Base-by-base conservation (phyloP, 2,888 invertebrate genomes). In the Brenthis daphne region DNA sequence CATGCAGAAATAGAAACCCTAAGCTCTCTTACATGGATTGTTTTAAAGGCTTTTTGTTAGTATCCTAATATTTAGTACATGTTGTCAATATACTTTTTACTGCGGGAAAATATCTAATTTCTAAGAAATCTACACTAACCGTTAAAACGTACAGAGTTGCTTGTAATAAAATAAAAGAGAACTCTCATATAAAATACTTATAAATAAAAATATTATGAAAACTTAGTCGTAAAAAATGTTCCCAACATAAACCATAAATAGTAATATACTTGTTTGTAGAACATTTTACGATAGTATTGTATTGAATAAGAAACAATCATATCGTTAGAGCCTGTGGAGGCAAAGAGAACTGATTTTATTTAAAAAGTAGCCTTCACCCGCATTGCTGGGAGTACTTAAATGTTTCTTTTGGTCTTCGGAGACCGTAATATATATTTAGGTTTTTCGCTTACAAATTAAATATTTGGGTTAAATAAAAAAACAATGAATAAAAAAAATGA, bases 1-100 rank as follows among this genome's bases (percentile, higher is more conserved):
- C 29, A 29, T 98, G 98, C 82, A 94, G 96, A 65, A 93, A 94
- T 75, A 93, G 93, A 14, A 93, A 93, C 61, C 94, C 95, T 74
- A 95, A 95, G 77, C 89, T 98, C 57, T 97, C 98, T 0, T 99
- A 99, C 87, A 96, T 99, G 85, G 99, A 99, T 84, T 99, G 99
- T 85, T 95, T 96, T 64, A 97, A 97, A 87, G 98, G 98, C 87
- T 99, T 97, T 88, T 86, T 93, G 96, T 96, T 87, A 94, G 94
- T 90, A 81, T 76, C 20, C 3, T 47, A 60, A 8, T 63, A 24
- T 43, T 63, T 6, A 43, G 58, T 16, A 24, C 14, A 14, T 14
- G 14, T 57, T 6, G 11, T 67, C 20, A 29, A 48, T 20, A 20
- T 29, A 29, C 29, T 29, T 29, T 29, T 29, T 29, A 29, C 4